These are phyloP conservation scores for Epizoanthus rinbou DNA, from an alignment of 92 coral and sea anemone species.

Conservation along the genomic window DNA sequence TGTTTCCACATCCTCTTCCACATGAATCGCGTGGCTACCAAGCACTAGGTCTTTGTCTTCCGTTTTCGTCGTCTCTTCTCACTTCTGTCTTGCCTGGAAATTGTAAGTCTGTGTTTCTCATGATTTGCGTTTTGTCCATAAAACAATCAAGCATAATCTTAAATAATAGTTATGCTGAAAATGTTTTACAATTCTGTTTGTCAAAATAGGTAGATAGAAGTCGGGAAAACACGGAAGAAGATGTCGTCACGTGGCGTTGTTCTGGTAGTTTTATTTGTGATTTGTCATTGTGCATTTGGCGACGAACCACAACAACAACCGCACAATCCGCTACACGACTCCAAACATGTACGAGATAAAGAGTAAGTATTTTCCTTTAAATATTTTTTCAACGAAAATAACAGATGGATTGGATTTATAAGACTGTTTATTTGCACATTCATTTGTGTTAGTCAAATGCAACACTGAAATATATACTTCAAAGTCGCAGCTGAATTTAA, in stretches of 20 bases:
- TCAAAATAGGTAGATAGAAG: not conserved
- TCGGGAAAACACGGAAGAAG: not conserved
- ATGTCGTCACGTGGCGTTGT: constrained; percentile 21
- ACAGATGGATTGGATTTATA: too few relatives aligned
- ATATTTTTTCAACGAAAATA: too few relatives aligned
- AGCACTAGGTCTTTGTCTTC: constrained; percentile 22
- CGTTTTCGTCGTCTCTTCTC: not conserved
- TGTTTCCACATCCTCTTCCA: constrained; percentile 6
- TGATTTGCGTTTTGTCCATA: not conserved
- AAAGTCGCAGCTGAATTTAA: too few relatives aligned
- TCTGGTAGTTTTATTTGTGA: constrained; percentile 28
- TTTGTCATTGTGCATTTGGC: constrained; percentile 40
- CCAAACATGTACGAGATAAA: constrained; percentile 90
- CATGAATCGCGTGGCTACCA: constrained; percentile 33
- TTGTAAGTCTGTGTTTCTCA: not conserved
- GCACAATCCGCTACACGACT: constrained; percentile 77
- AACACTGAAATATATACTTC: too few relatives aligned
- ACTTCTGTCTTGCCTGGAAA: not conserved
- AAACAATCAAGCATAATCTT: not conserved
- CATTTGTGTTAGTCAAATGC: too few relatives aligned
- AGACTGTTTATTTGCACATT: too few relatives aligned
- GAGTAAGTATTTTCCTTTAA: constrained; percentile 72
- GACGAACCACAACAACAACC: constrained; percentile 51
- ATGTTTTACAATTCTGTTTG: not conserved
- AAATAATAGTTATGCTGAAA: not conserved